Conservation (phyloP, 2,888 invertebrate genomes). For the Cordilura impudica region DNA sequence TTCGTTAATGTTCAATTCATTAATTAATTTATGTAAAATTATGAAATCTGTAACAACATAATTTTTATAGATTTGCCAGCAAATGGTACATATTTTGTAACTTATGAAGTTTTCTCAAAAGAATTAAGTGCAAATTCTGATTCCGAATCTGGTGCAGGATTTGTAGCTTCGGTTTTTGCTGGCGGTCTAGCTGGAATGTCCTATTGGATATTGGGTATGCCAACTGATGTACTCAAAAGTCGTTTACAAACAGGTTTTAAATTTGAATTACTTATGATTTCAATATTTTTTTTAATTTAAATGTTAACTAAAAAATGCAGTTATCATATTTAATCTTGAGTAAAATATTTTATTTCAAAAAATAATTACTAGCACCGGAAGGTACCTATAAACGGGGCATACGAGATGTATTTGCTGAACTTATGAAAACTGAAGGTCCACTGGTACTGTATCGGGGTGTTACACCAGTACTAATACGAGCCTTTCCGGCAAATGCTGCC, state of each 20-base stretch:
- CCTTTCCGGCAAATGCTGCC: conserved; percentile 99
- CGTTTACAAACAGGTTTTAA: conserved; percentile 91
- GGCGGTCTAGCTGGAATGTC: conserved; percentile 98
- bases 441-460: conserved; percentile 94
- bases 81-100: conserved; percentile 97
- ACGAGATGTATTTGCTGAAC: conserved; percentile 90
- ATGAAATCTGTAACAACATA: too few relatives aligned
- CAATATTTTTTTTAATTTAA: conserved; percentile 5
- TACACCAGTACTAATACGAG: conserved; percentile 96
- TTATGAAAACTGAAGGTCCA: conserved; percentile 93
- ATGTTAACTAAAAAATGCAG: too few relatives aligned
- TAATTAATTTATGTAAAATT: too few relatives aligned
- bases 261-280: conserved; percentile 2
- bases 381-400: conserved; percentile 95
- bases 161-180: conserved; percentile 87
- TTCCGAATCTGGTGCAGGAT: conserved; percentile 76
- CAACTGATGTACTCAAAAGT: conserved; percentile 98
- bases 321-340: too few relatives aligned
- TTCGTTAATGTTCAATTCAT: too few relatives aligned
- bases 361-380: conserved; percentile 95
- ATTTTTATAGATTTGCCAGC: conserved; percentile 90
- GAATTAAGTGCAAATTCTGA: conserved; percentile 83
- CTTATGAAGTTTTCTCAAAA: conserved; percentile 94
- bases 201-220: conserved; percentile 98
- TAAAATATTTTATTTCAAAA: too few relatives aligned